A percentile compares a stretch with the other conserved stretches of the same genome.
Evolutionary conservation across 2,888 invertebrate genomes (phyloP).

Genomic region (Heliconius ethilla): DNA sequence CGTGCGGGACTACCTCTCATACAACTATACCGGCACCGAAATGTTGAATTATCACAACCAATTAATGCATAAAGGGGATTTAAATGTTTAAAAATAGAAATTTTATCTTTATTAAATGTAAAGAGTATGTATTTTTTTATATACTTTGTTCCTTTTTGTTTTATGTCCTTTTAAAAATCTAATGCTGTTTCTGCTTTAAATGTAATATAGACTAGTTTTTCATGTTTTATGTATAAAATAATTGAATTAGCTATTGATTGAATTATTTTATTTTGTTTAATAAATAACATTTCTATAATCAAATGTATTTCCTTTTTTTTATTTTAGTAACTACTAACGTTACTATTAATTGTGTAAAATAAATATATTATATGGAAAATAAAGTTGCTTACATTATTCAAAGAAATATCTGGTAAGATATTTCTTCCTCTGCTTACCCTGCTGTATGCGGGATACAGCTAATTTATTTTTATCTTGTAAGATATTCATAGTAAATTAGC

Average conservation of each 20-base stretch:
- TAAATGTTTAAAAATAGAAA: neutral
- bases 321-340: neutral
- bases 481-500: neutral
- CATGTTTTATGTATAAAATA: no score
- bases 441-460: no score
- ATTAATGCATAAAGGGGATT: slow-evolving; percentile 33
- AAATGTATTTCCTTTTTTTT: neutral
- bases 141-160: neutral
- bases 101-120: neutral
- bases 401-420: neutral
- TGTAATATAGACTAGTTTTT: no score
- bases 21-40: slow-evolving; percentile 73
- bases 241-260: no score
- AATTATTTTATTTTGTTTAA: neutral
- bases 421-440: neutral
- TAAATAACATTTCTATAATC: neutral
- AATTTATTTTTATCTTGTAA: neutral
- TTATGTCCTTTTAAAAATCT: neutral
- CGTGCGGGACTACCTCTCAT: slow-evolving; percentile 83
- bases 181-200: neutral
- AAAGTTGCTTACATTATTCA: neutral
- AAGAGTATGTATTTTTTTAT: neutral
- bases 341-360: neutral
- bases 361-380: neutral
- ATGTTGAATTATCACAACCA: slow-evolving; percentile 58